Evolutionary conservation across 2,797 vertebrate species (phyloP), one percentile per base, ranked within the genome.

Genomic region (Halcyon leucocephala): DNA sequence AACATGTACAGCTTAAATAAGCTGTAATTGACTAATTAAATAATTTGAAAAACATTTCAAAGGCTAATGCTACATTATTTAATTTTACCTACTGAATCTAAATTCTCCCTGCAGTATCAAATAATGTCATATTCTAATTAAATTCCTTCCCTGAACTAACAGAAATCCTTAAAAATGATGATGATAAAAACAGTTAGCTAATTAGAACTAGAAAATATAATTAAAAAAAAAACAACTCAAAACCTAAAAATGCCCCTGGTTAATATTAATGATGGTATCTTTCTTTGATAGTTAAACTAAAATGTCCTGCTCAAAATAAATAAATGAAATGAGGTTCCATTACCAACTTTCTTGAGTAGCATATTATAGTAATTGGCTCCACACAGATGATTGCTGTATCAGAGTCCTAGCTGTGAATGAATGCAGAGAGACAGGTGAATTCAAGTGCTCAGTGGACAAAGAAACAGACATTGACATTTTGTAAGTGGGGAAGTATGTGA

Each of bases 11-110:
- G 46, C 19, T 95, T 93, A 93, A 97, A 76, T 86, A 95, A 95
- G 28, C 24, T 72, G 24, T 76, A 94, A 95, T 76, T 86, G 70
- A 19, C 51, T 89, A 93, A 94, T 95, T 95, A 94, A 96, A 93
- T 90, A 90, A 95, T 93, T 86, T 86, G 37, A 46, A 94, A 96
- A 96, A 94, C 86, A 94, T 95, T 93, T 79, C 65, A 94, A 91
- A 93, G 77, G n/a, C 88, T 86, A 84, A 39, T 54, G 39, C n/a
- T 82, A 48, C 4, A 3, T 93, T 95, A 94, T 94, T 95, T 93
- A 91, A 95, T 93, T 97, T 95, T 95, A 89, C 76, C 82, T 92
- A 66, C 70, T 72, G 51, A 90, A 89, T 86, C 33, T 74, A 76
- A 90, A 95, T 82, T 84, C 51, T 92, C 82, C 92, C 90, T 89